Percentiles rank a stretch among this genome's conserved stretches.
These are phyloP conservation scores for Monopis laevigella DNA, from an alignment of 2,888 invertebrate species.

Conservation along the genomic window DNA sequence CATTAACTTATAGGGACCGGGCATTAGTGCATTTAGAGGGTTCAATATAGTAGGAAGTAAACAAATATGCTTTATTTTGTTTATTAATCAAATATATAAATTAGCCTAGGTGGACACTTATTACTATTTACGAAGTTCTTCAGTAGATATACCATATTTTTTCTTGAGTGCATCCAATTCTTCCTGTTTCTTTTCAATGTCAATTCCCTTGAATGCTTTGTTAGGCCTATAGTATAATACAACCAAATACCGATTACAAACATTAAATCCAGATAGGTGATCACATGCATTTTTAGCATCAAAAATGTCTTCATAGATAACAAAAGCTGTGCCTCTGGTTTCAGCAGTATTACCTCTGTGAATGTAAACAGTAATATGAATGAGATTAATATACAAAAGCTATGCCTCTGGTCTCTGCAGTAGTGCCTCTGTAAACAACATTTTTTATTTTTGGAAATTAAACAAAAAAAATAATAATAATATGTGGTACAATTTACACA, in stretches of 20 bases:
- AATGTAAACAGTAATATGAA: slow-evolving; percentile 26
- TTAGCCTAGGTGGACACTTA: too few species aligned
- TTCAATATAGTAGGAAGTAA: too few species aligned
- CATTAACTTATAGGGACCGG: too few species aligned
- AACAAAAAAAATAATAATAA: too few species aligned
- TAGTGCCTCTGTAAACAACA: too few species aligned
- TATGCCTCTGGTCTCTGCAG: too few species aligned
- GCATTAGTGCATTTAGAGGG: too few species aligned
- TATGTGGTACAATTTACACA: too few species aligned
- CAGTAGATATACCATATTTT: slow-evolving; percentile 85
- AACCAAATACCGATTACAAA: slow-evolving; percentile 98
- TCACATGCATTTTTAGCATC: slow-evolving; percentile 99
- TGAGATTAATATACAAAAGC: too few species aligned
- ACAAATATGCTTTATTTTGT: too few species aligned
- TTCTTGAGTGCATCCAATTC: slow-evolving; percentile 95
- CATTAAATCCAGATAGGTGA: slow-evolving; percentile 98
- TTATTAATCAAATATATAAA: too few species aligned
- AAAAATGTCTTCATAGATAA: slow-evolving; percentile 99
- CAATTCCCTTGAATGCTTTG: slow-evolving; percentile 95
- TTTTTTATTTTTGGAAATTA: too few species aligned
- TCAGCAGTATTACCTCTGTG: slow-evolving; percentile 95
- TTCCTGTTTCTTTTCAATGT: slow-evolving; percentile 95
- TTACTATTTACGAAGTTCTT: slow-evolving; percentile 56
- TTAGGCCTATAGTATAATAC: slow-evolving; percentile 97
- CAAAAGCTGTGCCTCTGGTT: slow-evolving; percentile 98